Evolutionary conservation across 2,113 vertebrate species (phyloP).

Genomic region (Stomatorhinus ivindoensis): DNA sequence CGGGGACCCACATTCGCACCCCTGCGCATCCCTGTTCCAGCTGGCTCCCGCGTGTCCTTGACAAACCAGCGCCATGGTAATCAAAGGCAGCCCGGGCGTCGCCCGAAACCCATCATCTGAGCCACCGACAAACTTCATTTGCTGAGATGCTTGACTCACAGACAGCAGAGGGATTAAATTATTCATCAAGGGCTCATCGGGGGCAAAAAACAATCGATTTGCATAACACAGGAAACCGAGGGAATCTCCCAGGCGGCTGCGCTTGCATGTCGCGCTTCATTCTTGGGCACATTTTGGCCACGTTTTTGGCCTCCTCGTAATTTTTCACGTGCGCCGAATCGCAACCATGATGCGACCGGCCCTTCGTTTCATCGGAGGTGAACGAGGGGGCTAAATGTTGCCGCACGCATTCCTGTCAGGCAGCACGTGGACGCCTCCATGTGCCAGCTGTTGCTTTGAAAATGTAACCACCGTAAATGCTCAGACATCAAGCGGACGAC

Average conservation of each 20-base stretch:
- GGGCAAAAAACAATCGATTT: slow-evolving; percentile 5
- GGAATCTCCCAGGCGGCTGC: background rate
- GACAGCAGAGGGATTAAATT: slow-evolving; percentile 4
- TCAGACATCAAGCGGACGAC: background rate
- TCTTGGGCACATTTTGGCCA: background rate
- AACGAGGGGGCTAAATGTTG: background rate
- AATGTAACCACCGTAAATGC: background rate
- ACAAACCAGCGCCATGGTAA: background rate
- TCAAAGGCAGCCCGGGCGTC: background rate
- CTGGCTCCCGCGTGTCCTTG: background rate
- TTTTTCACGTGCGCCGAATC: background rate
- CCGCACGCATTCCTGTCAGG: too few relatives aligned
- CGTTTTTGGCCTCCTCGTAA: background rate
- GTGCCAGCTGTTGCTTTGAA: background rate
- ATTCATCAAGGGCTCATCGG: slow-evolving; percentile 9
- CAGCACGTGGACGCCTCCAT: too few relatives aligned
- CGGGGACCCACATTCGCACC: background rate
- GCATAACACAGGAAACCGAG: slow-evolving; percentile 2
- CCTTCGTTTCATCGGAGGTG: background rate
- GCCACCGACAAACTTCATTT: slow-evolving; percentile 14
- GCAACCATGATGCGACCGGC: background rate
- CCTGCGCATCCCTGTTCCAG: background rate
- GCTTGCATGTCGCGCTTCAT: background rate
- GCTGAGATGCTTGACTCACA: background rate
- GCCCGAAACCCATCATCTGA: background rate